A percentile compares a stretch with the other conserved stretches of the same genome.
Conservation (phyloP, 2,888 invertebrate species). For the Eupithecia subfuscata region DNA sequence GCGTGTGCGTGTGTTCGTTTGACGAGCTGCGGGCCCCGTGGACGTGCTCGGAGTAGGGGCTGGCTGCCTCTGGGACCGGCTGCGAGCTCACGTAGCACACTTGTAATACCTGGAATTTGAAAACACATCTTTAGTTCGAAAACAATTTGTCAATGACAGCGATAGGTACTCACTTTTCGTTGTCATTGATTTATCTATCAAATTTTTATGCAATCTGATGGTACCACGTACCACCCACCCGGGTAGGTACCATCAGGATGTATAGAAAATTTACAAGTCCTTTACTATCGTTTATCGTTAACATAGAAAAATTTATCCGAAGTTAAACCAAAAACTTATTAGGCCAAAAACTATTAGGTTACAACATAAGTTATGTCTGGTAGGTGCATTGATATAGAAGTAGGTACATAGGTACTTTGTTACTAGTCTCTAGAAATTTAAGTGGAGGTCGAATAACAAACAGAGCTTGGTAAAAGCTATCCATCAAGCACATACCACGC, state of each 20-base stretch:
- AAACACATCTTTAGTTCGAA: constrained; percentile 24
- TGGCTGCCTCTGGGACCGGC: constrained; percentile 55
- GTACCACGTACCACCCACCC: no score
- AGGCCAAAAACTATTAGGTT: no score
- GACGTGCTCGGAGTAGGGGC: constrained; percentile 42
- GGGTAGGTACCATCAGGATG: not conserved
- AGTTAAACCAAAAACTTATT: not conserved
- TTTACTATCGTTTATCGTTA: not conserved
- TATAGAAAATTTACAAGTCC: not conserved
- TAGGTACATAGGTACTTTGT: not conserved
- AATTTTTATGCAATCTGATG: no score
- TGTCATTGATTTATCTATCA: no score
- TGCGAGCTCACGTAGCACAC: constrained; percentile 59
- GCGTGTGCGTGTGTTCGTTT: constrained; percentile 50
- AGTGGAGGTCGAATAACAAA: not conserved
- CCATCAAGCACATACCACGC: constrained; percentile 17
- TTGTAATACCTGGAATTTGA: constrained; percentile 70
- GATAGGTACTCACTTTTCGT: not conserved
- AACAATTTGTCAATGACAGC: not conserved
- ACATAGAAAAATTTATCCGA: not conserved
- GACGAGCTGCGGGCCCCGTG: constrained; percentile 47
- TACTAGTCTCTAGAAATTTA: not conserved
- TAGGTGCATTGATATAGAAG: not conserved
- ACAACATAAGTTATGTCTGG: no score
- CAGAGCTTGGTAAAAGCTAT: constrained; percentile 13